Evolutionary conservation across 2,113 vertebrate species (phyloP), one percentile per base, ranked within the genome.

Genomic region (Tinamus guttatus): DNA sequence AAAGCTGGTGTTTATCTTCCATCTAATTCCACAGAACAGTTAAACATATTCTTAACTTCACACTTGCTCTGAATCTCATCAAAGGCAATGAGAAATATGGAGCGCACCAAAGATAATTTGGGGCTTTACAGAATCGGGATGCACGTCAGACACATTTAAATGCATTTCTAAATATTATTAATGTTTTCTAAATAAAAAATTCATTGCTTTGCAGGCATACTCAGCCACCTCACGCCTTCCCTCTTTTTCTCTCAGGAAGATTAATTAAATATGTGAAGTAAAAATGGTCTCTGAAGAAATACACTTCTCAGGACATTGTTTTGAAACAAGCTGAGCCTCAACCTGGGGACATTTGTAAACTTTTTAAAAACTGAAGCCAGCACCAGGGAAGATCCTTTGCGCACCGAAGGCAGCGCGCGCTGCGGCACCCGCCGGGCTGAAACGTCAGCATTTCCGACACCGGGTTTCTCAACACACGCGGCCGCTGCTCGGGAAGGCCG

Each of bases 281-380:
- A 47, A 47, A 77, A 84, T 1, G 4, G 9, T 49, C 79, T 7
- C 11, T 77, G 43, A 90, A 94, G 60, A 95, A 70, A 93, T 16
- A 52, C 3, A 7, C 24, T 65, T 96, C 86, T 90, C 78, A 3
- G 13, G 49, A 64, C 19, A 36, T 28, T 70, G 13, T 86, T 85
- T 91, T 77, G 73, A 95, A 95, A 94, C 16, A 94, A 86, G 67
- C 34, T 77, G 74, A 75, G 92, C 59, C 68, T 89, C 65, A 65
- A 65, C 85, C 93, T 62, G 41, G 12, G 64, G 73, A 76, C 76
- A 45, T 67, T 60, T 22, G 32, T 21, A 71, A 81, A 65, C 36
- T 85, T 5, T 2, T 67, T 77, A 80, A 90, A 88, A 95, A 93
- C 45, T 64, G 64, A 62, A 45, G 67, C 22, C 59, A 67, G 70